Evolutionary conservation across 2,113 vertebrate species (phyloP), one percentile per base, ranked within the genome.

Genomic region (Scartelaos histophorus): DNA sequence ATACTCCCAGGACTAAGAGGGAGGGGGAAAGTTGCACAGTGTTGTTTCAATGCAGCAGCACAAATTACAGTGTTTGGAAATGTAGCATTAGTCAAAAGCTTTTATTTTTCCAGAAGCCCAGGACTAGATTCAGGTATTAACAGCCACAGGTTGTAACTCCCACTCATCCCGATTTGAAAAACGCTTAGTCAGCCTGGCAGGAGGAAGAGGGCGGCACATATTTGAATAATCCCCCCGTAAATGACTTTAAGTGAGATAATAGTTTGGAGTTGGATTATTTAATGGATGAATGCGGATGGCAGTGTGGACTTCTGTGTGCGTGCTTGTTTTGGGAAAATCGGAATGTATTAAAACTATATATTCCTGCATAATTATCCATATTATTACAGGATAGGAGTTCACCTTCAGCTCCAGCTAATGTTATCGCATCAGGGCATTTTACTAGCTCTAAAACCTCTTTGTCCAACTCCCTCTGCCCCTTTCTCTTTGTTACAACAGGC

Each of bases 11-110:
- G 17, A 7, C 38, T n/a, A 53, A 9, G 19, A 5, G 38, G 80
- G 80, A 88, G 90, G 72, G 66, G 10, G 12, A 24, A 22, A 57
- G 3, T 13, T 68, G 74, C 82, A 80, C 19, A 10, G 21, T 25
- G 17, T 74, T 21, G 76, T 83, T 88, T 90, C 90, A 91, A 91
- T 91, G 88, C 88, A 87, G 73, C 85, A 87, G 71, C 77, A 61
- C 67, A 88, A 85, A 81, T 81, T 90, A 79, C 75, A 83, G 82
- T 90, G 83, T 78, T 66, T 73, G 78, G 69, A 87, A 88, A 90
- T 71, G 85, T 73, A 91, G 89, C 88, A 90, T 90, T 88, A 76
- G 84, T 79, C 71, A 82, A 82, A 25, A 1, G 7, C 10, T 43
- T 43, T 43, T 43, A 75, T 61, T 73, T 80, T 64, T 58, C 79